Evolutionary conservation across 2,888 invertebrate species (phyloP).

Genomic region (Aproaerema taeniolella): DNA sequence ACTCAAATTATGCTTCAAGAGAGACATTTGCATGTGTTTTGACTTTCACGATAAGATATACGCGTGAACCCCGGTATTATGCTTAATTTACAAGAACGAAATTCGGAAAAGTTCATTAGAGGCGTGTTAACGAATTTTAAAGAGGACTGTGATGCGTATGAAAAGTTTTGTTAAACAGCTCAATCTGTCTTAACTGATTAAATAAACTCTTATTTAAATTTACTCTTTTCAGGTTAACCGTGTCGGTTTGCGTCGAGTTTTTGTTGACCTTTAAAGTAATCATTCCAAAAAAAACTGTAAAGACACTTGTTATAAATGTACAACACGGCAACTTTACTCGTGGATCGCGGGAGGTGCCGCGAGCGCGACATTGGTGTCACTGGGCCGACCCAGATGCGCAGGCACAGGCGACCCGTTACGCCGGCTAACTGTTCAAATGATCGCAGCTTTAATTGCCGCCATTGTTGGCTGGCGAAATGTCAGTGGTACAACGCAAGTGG

Average conservation of each 20-base stretch:
- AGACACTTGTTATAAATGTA: neutral
- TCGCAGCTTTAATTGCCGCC: constrained; percentile 49
- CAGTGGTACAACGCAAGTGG: constrained; percentile 23
- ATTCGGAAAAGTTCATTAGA: constrained; percentile 39
- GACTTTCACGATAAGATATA: constrained; percentile 25
- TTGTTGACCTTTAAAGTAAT: neutral
- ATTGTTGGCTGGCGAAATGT: constrained; percentile 45
- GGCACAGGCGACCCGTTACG: constrained; percentile 61
- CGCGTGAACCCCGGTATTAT: constrained; percentile 29
- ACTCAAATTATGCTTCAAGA: constrained; percentile 39
- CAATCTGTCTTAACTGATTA: no score
- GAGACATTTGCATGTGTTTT: constrained; percentile 36
- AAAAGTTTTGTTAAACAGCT: neutral
- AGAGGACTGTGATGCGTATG: constrained; percentile 20
- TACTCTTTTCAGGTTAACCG: no score
- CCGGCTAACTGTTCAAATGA: constrained; percentile 64
- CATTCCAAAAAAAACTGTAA: neutral
- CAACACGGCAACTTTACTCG: neutral
- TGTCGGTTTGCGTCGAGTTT: no score
- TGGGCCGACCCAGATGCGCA: constrained; percentile 63
- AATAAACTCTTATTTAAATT: no score
- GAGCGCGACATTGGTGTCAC: constrained; percentile 55
- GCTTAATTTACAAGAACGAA: constrained; percentile 39
- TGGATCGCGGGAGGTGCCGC: neutral
- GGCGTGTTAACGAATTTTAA: constrained; percentile 30